Evolutionary conservation across 2,888 invertebrate species (phyloP), one percentile per base, ranked within the genome.

Genomic region (Andrena marginata): DNA sequence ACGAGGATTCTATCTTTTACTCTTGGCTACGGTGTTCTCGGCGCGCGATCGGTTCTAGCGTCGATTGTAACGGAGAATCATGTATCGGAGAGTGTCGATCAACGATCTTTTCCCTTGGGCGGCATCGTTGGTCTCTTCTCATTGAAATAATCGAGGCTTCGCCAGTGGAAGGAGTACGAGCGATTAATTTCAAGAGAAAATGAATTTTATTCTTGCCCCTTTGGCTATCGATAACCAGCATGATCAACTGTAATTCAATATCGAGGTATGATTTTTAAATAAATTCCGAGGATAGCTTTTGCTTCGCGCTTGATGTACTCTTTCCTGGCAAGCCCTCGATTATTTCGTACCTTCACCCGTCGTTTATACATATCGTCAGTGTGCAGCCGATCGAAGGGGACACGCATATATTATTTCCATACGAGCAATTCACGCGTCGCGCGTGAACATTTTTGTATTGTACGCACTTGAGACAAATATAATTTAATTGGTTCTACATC

Each of bases 391-490:
- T 2, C 16, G 35, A 8, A 20, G 20, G 10, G 54, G 13, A 60
- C 29, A n/a, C 42, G 3, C 10, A 7, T 29, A 29, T 29, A 20
- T 16, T 42, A 33, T 62, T 62, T 49, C 29, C 62, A 54, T 59
- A 29, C 10, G 13, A 56, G 29, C 26, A 60, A 29, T 23, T 13
- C 29, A n/a, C 54, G 35, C 33, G 5, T 63, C 49, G 42, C 42
- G 29, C 29, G 6, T 29, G 67, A 49, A 63, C 56, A 71, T 68
- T 80, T 80, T 68, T 76, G 26, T 76, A 72, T 65, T 60, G 68
- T 77, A 82, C 54, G 76, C 65, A 82, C 76, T 75, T 60, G 69
- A 59, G 64, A 59, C 51, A 65, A 72, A 82, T 77, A 76, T 69
- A 71, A 72, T 80, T 73, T 67, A 65, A 48, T 60, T 80, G 68